Base-by-base conservation (phyloP, 2,888 invertebrate species). In the Druceiella hillmani region DNA sequence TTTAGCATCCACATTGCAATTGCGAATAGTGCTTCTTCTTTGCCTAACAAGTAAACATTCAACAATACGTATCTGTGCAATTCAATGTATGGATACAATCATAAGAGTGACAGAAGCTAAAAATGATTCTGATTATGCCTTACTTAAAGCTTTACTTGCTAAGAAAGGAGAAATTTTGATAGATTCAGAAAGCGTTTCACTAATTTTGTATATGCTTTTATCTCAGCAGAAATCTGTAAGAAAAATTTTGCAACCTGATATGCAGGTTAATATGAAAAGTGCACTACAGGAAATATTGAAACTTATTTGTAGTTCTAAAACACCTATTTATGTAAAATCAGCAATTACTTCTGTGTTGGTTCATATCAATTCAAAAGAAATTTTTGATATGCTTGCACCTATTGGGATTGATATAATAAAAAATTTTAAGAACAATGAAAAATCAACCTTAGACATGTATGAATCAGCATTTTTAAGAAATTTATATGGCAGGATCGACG, bases 111-210 rank as follows among this genome's bases (percentile, higher is more conserved):
- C 57, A 17, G 53, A 59, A 2, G 57, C 63, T 36, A 57, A 64
- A 17, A 62, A 62, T 2, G 48, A 63, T 2, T 55, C 65, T 6
- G 72, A 74, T 44, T 55, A 64, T 12, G 55, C 68, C 3, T 48
- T 80, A 4, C 46, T 77, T 13, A 57, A 64, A 38, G 66, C 75
- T 50, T 44, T 81, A 1, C 40, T 60, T n/a, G 46, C 53, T 3
- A 70, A 75, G 27, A 63, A 62, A 41, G 62, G 74, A 36, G 87
- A 86, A 54, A 64, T 87, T 25, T 46, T 73, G 16, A 56, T 83
- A 43, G 87, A 87, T 51, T 61, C 74, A 22, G 77, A 83, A 44
- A 86, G 87, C 54, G 58, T 83, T 11, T 65, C 76, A 0, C 61
- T 83, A 24, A 64, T 79, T 12, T 54, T 87, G 2, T 80, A 76